Evolutionary conservation across 1,140 invertebrate genomes (phyloP), one percentile per base, ranked within the genome.

Genomic region (Leptinotarsa defecta): DNA sequence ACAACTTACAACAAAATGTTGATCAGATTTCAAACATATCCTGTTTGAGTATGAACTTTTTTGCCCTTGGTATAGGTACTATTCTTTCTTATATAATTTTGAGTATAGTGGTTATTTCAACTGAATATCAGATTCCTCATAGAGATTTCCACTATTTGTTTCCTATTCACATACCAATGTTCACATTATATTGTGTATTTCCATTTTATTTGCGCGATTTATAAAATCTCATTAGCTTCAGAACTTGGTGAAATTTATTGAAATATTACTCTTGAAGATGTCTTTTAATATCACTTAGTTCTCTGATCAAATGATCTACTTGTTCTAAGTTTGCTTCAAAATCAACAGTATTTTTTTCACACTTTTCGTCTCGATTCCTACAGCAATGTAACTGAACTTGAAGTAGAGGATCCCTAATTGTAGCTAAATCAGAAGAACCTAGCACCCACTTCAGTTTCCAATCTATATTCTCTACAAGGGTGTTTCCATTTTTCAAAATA

Each of bases 381-480:
- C 34, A 79, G 52, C 83, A 84, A 74, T 82, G 71, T 15, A 85
- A 78, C 63, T 84, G 80, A 24, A 85, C 43, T 71, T 85, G 84
- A 22, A 84, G 64, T n/a, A 84, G 72, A 13, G 83, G 80, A 76
- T 85, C 80, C 65, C 78, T 77, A n/a, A 83, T 52, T 27, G 78
- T 69, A 24, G 77, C 71, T 61, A 84, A 74, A 48, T 80, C 82
- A 17, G 84, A 85, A 74, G 79, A 83, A 13, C 84, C 84, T 24
- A 85, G 65, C 6, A 85, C 71, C 84, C 84, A 85, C 75, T 84
- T 85, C 48, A 85, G 57, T 74, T 81, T 85, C 84, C 84, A 85
- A 76, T 85, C 84, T 65, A 83, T 79, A 77, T 82, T 83, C 78
- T 83, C 78, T 19, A 85, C 81, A 20, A 85, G 68, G 34, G 64